Percentiles rank a stretch among this genome's conserved stretches.
Conservation (phyloP, 2,797 vertebrate species). For the Tapirus indicus region DNA sequence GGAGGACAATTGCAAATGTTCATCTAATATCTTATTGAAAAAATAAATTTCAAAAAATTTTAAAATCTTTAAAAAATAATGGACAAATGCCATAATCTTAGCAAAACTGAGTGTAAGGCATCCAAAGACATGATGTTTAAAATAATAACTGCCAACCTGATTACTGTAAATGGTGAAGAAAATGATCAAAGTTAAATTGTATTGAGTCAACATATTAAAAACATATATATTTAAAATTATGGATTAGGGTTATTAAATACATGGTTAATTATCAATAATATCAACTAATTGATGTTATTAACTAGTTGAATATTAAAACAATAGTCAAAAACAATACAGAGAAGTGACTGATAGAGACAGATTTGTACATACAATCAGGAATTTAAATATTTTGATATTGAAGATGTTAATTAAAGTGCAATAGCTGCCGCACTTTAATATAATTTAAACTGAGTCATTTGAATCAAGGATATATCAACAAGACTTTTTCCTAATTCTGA, state of each 20-base stretch:
- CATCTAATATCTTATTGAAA: not conserved
- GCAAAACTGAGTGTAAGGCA: not conserved
- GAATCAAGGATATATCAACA: slow-evolving; percentile 19
- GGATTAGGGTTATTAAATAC: not conserved
- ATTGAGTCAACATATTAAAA: not conserved
- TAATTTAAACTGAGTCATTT: slow-evolving; percentile 3
- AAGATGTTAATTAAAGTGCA: not conserved
- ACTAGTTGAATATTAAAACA: not conserved
- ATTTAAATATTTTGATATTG: slow-evolving; percentile 8
- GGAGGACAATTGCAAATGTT: not conserved
- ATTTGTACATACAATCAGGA: not conserved
- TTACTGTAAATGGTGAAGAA: not conserved
- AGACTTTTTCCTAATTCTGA: not conserved
- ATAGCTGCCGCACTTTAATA: not conserved
- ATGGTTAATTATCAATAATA: not conserved
- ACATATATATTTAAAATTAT: not conserved
- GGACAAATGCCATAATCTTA: not conserved
- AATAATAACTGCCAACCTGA: not conserved
- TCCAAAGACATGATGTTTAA: not conserved
- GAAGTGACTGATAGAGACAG: not conserved
- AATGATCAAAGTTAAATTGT: not conserved
- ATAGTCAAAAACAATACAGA: not conserved
- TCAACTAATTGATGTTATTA: not conserved
- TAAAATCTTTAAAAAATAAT: not conserved
- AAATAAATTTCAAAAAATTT: too few species aligned